Evolutionary conservation across 2,797 vertebrate genomes (phyloP), one percentile per base, ranked within the genome.

Genomic region (Chaetodon trifasciatus): DNA sequence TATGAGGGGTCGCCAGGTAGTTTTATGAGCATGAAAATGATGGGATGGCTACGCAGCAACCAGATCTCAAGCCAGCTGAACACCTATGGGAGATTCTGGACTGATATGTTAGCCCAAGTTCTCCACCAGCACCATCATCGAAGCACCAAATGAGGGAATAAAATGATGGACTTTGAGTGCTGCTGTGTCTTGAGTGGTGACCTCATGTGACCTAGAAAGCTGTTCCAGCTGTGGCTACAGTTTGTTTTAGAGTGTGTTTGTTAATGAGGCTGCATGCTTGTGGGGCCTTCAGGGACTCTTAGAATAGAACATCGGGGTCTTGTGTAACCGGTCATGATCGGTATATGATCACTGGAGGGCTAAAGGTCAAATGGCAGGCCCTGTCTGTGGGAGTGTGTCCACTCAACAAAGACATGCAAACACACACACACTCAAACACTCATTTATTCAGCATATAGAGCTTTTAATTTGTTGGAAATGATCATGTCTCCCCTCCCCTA

Each of bases 341-440:
- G 21, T n/a, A 63, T 11, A 24, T 28, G n/a, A 47, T 69, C 39
- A 70, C 12, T n/a, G 11, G 23, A 52, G 40, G 74, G 63, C 62
- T 7, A 68, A 61, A 64, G 24, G 61, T 61, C 62, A 70, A 61
- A 23, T 66, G 42, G 32, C 58, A 40, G 1, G 17, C 12, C 3
- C 6, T 80, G 39, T 74, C 42, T 61, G 62, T 72, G 53, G 68
- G 71, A 76, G 56, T 77, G n/a, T 47, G 64, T 9, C 60, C 35
- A 61, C 2, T 16, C 40, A 68, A 32, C 28, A 32, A 32, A 32
- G 28, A 32, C 28, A 32, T 4, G 28, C 28, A 32, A 32, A 32
- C 28, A 28, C 28, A 32, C 28, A 28, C 28, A 28, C 28, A 28
- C 28, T 37, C 12, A 72, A 65, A 37, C 24, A 3, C 35, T 37